Evolutionary conservation across 53 echinoderm and acorn worm genomes (phyloP), one percentile per base, ranked within the genome.

Genomic region (Crossaster papposus): DNA sequence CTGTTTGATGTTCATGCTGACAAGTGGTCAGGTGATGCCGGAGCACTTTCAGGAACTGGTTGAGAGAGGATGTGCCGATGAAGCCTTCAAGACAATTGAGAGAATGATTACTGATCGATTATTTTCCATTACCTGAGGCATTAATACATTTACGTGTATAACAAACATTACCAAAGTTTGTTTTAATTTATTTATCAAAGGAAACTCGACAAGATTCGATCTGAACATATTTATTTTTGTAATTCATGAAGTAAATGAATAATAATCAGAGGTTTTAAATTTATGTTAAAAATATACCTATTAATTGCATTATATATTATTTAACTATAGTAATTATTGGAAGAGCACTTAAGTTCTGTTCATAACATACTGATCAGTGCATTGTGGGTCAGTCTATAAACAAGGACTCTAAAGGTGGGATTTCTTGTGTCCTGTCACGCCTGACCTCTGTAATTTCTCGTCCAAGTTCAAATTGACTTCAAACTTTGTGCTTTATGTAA

Each of bases 1-100:
- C 68, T 91, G 91, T 32, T 35, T 85, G 65, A 58, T 65, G 70
- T 91, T 77, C 68, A 37, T 91, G 78, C 81, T 91, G 79, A 87
- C 87, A 30, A 87, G 76, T 36, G 63, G 64, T 24, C 36, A 75
- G 29, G 87, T 75, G 14, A 53, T 76, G 15, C 31, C 35, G 9
- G 53, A 62, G 34, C 87, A 87, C 58, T 87, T 87, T n/a, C 87
- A 76, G 76, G 64, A 87, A 37, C 37, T 87, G n/a, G 64, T 76
- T 14, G 87, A 87, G 58, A 75, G 76, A 14, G 76, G 64, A 23
- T 77, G 24, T 17, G 76, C 87, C 23, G 63, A 77, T 62, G 63
- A 30, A 1, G 87, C 87, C 14, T 87, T 87, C 34, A 58, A 76
- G 28, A 62, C 36, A 2, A 77, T 87, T 29, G 63, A 77, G 77